Evolutionary conservation across 2,113 vertebrate species (phyloP).

Genomic region (Sterrhoptilus dennistouni): DNA sequence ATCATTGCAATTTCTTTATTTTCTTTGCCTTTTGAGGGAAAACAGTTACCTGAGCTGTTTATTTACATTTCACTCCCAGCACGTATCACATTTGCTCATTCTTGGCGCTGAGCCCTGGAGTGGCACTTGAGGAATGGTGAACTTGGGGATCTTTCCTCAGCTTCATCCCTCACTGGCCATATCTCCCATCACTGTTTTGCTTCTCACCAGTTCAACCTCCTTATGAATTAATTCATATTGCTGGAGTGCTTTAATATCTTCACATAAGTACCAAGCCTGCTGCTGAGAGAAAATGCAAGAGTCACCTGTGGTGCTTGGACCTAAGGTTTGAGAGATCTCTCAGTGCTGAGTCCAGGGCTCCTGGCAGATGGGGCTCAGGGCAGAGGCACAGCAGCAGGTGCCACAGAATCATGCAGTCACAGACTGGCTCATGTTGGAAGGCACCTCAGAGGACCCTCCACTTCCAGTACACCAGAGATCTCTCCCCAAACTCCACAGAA

Average conservation of each 20-base stretch:
- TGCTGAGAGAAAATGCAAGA: neutral
- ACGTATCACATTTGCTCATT: neutral
- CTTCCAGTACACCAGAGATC: neutral
- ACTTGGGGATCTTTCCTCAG: neutral
- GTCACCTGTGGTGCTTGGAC: neutral
- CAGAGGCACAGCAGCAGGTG: neutral
- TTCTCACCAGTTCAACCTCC: neutral
- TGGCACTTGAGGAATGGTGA: neutral
- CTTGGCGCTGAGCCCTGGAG: neutral
- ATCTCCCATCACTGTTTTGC: neutral
- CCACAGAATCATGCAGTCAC: neutral
- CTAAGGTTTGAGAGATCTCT: neutral
- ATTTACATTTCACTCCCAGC: neutral
- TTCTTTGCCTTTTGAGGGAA: constrained; percentile 16
- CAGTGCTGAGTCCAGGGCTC: neutral
- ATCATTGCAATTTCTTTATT: neutral
- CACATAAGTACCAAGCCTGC: neutral
- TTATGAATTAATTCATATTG: neutral
- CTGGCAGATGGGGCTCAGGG: neutral
- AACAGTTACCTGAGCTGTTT: neutral
- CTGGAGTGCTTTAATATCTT: neutral
- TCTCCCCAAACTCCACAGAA: neutral
- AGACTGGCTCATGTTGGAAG: neutral
- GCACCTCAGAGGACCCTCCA: neutral
- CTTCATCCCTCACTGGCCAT: neutral